Percentiles rank a stretch among this genome's conserved stretches.
phyloP scores from a whole-genome alignment of 2,113 vertebrate genomes.

The Percopsis transmontana region DNA sequence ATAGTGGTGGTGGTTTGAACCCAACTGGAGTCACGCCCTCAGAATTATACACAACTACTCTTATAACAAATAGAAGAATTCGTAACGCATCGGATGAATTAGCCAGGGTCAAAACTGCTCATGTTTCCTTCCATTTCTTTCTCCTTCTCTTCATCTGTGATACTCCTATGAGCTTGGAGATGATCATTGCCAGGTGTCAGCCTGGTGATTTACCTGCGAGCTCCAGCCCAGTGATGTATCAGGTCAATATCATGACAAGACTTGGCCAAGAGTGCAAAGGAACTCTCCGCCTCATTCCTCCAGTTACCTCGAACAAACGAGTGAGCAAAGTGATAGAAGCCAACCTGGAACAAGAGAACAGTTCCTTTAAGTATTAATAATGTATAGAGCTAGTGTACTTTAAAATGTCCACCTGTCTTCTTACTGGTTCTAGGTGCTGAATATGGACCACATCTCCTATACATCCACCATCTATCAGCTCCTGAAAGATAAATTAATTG shows the following conservation, averaged over 20 bases:
- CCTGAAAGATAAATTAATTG: constrained; percentile 54
- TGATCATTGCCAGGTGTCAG: not conserved
- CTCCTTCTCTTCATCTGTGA: too few relatives aligned
- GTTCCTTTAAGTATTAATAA: too few relatives aligned
- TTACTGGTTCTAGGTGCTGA: constrained; percentile 85
- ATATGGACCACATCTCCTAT: constrained; percentile 84
- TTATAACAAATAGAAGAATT: too few relatives aligned
- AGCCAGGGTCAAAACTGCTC: not conserved
- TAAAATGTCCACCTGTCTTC: too few relatives aligned
- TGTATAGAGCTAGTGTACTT: too few relatives aligned
- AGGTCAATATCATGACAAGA: constrained; percentile 86
- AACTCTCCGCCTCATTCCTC: constrained; percentile 83
- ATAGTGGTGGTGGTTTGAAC: too few relatives aligned
- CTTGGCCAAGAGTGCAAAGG: constrained; percentile 82
- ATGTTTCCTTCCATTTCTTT: too few relatives aligned
- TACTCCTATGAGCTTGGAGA: not conserved
- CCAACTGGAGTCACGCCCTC: too few relatives aligned
- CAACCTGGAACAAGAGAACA: constrained; percentile 72
- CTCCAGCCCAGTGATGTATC: constrained; percentile 82
- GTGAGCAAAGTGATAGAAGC: constrained; percentile 85
- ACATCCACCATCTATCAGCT: constrained; percentile 75
- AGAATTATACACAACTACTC: too few relatives aligned
- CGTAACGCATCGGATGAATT: not conserved
- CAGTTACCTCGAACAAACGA: constrained; percentile 86
- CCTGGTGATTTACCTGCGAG: constrained; percentile 72